Percentiles rank a stretch among this genome's conserved stretches.
phyloP scores from a whole-genome alignment of 2,888 invertebrate genomes.

The Pediacus dermestoides region DNA sequence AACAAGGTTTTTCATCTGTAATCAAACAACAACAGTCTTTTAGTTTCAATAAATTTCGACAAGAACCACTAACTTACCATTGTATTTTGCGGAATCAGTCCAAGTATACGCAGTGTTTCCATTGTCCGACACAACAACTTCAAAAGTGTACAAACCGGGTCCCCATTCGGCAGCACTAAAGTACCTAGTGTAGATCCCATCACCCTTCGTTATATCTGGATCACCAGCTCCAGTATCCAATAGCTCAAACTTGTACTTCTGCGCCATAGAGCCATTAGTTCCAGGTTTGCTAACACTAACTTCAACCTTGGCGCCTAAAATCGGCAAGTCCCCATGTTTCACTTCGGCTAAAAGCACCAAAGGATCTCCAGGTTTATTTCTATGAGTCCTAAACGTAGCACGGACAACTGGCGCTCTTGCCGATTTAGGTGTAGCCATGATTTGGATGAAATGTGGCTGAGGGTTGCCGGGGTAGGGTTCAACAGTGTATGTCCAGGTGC shows the following conservation, averaged over 20 bases:
- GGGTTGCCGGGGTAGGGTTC: constrained; percentile 57
- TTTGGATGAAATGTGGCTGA: constrained; percentile 60
- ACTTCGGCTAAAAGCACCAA: constrained; percentile 55
- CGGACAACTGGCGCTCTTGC: constrained; percentile 48
- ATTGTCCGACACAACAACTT: constrained; percentile 53
- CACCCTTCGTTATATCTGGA: constrained; percentile 61
- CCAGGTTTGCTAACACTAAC: constrained; percentile 50
- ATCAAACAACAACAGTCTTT: constrained; percentile 24
- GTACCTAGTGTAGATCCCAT: constrained; percentile 64
- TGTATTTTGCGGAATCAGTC: constrained; percentile 39
- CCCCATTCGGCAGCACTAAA: constrained; percentile 53
- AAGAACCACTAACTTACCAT: constrained; percentile 34
- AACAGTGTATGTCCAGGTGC: constrained; percentile 59
- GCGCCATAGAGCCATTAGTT: constrained; percentile 41
- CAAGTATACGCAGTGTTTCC: constrained; percentile 55
- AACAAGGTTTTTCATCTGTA: constrained; percentile 51
- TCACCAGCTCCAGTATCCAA: constrained; percentile 61
- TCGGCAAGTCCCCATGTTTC: constrained; percentile 55
- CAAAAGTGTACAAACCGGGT: constrained; percentile 53
- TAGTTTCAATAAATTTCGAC: too few relatives aligned
- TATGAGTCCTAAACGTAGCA: constrained; percentile 52
- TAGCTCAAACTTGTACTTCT: constrained; percentile 50
- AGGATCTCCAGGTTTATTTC: constrained; percentile 46
- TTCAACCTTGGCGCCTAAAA: constrained; percentile 57
- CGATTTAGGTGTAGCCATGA: constrained; percentile 55